A percentile compares a stretch with the other conserved stretches of the same genome.
Conservation (phyloP, 2,113 vertebrate species). For the Alligator mississippiensis region DNA sequence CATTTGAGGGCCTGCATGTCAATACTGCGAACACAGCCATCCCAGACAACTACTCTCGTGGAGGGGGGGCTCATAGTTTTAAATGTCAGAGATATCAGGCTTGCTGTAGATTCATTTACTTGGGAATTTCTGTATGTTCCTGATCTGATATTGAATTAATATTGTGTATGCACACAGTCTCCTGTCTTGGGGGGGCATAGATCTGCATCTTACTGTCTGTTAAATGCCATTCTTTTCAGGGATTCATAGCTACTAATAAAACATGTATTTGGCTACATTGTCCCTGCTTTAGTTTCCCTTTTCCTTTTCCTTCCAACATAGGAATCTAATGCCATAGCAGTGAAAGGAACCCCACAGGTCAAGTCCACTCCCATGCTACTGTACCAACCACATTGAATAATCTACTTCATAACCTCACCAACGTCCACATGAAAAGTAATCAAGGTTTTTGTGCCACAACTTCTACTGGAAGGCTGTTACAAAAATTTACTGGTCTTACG, state of each 20-base stretch:
- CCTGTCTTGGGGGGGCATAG: fast-evolving
- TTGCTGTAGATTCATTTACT: background rate
- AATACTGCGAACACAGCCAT: background rate
- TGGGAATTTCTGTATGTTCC: background rate
- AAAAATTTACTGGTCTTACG: too few species aligned
- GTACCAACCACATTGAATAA: too few species aligned
- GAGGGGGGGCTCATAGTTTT: background rate
- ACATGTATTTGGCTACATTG: background rate
- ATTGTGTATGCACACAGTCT: background rate
- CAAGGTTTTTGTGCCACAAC: too few species aligned
- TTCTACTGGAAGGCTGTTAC: too few species aligned
- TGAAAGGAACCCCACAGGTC: too few species aligned
- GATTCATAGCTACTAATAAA: background rate
- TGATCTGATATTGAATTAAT: background rate
- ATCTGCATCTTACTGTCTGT: background rate
- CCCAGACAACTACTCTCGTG: background rate
- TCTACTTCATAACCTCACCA: too few species aligned
- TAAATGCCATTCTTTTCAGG: fast-evolving
- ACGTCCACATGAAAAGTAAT: too few species aligned
- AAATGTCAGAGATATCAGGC: background rate
- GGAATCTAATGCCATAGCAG: background rate
- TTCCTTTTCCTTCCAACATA: background rate
- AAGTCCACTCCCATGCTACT: too few species aligned
- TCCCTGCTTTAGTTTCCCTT: background rate
- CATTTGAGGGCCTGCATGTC: background rate